Conservation (phyloP, 2,113 vertebrate species). For the Arvicanthis niloticus region DNA sequence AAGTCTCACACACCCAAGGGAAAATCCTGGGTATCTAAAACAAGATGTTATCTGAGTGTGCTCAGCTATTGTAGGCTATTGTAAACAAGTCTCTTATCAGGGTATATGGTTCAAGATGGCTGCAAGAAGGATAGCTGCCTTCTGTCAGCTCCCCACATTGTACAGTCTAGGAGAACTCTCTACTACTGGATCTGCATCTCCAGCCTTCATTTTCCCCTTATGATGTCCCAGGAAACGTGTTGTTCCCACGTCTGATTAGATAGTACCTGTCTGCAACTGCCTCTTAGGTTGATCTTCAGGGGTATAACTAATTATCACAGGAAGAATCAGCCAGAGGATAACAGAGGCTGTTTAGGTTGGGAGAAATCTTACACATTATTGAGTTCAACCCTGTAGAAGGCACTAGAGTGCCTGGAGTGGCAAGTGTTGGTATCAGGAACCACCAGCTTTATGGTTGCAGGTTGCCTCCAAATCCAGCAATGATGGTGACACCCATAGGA, state of each 20-base stretch:
- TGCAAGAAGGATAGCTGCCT: too few species aligned
- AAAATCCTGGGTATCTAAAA: too few species aligned
- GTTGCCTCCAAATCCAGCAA: too few species aligned
- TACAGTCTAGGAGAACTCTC: not conserved
- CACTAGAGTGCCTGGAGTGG: not conserved
- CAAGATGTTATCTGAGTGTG: too few species aligned
- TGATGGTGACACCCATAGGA: too few species aligned
- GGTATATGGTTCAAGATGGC: too few species aligned
- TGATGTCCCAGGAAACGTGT: not conserved
- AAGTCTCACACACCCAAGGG: too few species aligned
- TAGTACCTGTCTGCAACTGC: not conserved
- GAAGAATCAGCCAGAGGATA: not conserved
- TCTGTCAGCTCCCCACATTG: too few species aligned
- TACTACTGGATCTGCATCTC: not conserved
- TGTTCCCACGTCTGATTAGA: not conserved
- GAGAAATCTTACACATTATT: not conserved
- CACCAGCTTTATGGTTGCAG: too few species aligned
- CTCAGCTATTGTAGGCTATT: too few species aligned
- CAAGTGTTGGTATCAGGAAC: too few species aligned
- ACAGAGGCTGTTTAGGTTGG: not conserved
- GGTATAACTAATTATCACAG: not conserved
- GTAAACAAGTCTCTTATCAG: too few species aligned
- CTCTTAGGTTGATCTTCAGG: not conserved
- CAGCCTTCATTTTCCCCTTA: not conserved
- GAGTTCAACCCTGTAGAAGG: not conserved